These are phyloP conservation scores for Salvelinus alpinus DNA, from an alignment of 2,113 vertebrate species.

Conservation along the genomic window DNA sequence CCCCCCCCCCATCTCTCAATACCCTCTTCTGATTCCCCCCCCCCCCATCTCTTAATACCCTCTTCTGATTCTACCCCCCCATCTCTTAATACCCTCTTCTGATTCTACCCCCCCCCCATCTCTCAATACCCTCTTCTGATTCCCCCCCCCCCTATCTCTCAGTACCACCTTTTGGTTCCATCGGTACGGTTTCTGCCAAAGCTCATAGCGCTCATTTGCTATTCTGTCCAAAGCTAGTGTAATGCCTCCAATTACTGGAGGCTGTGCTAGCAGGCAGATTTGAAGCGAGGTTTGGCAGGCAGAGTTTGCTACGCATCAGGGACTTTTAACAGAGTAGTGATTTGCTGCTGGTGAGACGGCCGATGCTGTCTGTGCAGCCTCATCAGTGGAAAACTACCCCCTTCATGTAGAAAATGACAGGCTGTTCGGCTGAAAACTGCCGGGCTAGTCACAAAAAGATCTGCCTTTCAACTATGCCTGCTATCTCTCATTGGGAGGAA, in stretches of 20 bases:
- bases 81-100: too few relatives aligned
- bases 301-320: slow-evolving; percentile 72
- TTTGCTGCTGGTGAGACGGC: slow-evolving; percentile 67
- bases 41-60: too few relatives aligned
- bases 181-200: slow-evolving; percentile 64
- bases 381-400: slow-evolving; percentile 73
- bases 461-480: slow-evolving; percentile 36
- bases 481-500: slow-evolving; percentile 39
- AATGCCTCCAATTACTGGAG: slow-evolving; percentile 77
- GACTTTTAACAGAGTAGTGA: slow-evolving; percentile 75
- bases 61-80: too few relatives aligned
- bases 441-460: slow-evolving; percentile 59
- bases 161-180: too few relatives aligned
- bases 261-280: slow-evolving; percentile 73
- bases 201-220: slow-evolving; percentile 68
- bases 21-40: not conserved
- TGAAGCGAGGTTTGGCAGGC: slow-evolving; percentile 70
- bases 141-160: too few relatives aligned
- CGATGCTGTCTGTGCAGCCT: slow-evolving; percentile 58
- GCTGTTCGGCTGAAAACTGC: slow-evolving; percentile 57
- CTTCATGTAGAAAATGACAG: slow-evolving; percentile 56
- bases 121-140: too few relatives aligned
- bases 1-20: not conserved
- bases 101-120: too few relatives aligned
- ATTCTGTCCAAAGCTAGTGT: slow-evolving; percentile 76